These are phyloP conservation scores for Alectoris magna DNA, from an alignment of 2,797 vertebrate genomes.

Conservation along the genomic window DNA sequence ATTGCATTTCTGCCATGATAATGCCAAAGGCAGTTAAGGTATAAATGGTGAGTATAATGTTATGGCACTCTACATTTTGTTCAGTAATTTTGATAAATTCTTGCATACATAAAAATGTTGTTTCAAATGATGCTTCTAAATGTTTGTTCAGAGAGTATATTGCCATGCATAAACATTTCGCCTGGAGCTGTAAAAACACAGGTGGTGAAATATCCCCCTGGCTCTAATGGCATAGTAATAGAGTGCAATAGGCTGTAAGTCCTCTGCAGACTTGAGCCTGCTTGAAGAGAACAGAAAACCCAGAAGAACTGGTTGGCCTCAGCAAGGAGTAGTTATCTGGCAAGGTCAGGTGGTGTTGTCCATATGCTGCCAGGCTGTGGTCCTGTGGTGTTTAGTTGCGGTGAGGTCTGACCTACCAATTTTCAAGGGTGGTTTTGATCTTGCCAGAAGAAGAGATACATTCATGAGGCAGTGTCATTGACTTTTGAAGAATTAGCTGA, in stretches of 20 bases:
- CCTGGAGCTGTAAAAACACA: not conserved
- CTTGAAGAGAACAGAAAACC: not conserved
- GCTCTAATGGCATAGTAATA: not conserved
- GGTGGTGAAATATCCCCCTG: not conserved
- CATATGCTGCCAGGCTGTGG: not conserved
- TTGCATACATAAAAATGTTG: not conserved
- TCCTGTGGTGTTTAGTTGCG: not conserved
- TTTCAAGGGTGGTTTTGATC: not conserved
- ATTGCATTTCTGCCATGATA: not conserved
- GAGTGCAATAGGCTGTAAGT: not conserved
- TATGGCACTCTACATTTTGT: not conserved
- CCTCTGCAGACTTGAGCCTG: not conserved
- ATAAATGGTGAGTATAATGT: not conserved
- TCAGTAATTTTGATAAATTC: not conserved
- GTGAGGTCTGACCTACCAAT: not conserved
- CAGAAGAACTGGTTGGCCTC: not conserved
- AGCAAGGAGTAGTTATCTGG: fast-evolving
- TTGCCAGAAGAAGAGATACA: not conserved
- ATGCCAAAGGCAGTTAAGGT: not conserved
- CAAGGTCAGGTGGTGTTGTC: fast-evolving
- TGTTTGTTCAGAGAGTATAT: not conserved
- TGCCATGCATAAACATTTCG: not conserved
- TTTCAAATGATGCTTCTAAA: not conserved
- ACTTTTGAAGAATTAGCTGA: not conserved
- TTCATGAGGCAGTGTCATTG: not conserved